phyloP scores from a whole-genome alignment of 2,888 invertebrate genomes.

The Pristionchus maxplancki region DNA sequence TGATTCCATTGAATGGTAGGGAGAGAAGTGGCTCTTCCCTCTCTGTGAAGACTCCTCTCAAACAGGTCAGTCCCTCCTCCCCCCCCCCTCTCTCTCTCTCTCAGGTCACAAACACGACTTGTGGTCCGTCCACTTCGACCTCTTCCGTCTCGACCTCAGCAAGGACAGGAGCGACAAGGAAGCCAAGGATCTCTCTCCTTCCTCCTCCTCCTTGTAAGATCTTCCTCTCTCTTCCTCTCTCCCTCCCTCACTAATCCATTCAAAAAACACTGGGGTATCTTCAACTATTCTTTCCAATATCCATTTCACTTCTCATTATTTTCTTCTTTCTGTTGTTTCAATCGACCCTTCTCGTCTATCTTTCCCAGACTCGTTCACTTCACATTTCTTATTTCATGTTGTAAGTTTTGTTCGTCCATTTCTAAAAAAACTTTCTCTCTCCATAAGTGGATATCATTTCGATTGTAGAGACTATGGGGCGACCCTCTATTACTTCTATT shows the following conservation, averaged over 20 bases:
- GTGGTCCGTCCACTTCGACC: background rate
- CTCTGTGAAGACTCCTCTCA: slow-evolving; percentile 6
- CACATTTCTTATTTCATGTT: background rate
- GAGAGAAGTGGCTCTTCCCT: background rate
- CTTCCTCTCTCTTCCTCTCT: background rate
- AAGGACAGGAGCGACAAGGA: background rate
- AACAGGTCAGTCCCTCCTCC: background rate
- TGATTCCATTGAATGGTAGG: background rate
- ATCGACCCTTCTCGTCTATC: background rate
- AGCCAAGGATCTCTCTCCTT: slow-evolving; percentile 34
- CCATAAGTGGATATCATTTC: background rate
- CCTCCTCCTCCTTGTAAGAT: slow-evolving; percentile 41
- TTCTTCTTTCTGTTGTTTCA: background rate
- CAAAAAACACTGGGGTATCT: background rate
- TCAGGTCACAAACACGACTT: background rate
- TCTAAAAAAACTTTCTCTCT: background rate
- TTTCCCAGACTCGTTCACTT: background rate
- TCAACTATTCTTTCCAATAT: background rate
- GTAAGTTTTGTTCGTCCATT: background rate
- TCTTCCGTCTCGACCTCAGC: background rate
- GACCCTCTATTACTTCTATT: background rate
- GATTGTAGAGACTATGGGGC: background rate
- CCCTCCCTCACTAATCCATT: background rate
- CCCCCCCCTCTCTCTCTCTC: background rate
- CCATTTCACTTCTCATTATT: slow-evolving; percentile 8